Conservation (phyloP, 2,888 invertebrate genomes). For the Galeruca laticollis region DNA sequence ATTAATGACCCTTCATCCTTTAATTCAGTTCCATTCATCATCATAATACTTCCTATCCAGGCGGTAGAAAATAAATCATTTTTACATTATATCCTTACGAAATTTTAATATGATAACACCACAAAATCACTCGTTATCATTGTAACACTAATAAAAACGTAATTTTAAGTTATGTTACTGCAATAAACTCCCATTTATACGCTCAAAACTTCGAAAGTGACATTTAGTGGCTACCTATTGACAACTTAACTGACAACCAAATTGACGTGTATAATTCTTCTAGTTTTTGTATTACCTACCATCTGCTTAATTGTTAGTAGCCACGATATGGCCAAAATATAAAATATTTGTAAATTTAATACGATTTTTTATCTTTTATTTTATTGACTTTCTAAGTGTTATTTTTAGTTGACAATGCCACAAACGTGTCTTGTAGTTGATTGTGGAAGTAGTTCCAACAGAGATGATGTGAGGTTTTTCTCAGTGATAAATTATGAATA, state of each 20-base stretch:
- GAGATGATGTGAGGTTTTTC: no score
- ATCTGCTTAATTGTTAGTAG: not conserved
- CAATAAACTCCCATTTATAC: slow-evolving; percentile 20
- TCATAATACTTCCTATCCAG: slow-evolving; percentile 62
- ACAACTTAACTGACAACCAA: not conserved
- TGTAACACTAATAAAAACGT: not conserved
- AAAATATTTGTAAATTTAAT: no score
- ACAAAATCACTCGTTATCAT: slow-evolving; percentile 14
- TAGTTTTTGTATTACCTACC: not conserved
- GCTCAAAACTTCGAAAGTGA: slow-evolving; percentile 21
- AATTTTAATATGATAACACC: slow-evolving; percentile 3
- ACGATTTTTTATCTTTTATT: no score
- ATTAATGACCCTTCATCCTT: slow-evolving; percentile 71
- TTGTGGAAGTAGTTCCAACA: no score
- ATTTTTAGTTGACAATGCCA: no score
- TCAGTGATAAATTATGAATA: no score
- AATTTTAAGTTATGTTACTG: slow-evolving; percentile 6
- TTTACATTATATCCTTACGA: slow-evolving; percentile 25
- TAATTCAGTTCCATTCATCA: slow-evolving; percentile 74
- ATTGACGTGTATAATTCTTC: slow-evolving; percentile 1
- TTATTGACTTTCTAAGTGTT: no score
- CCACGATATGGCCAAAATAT: not conserved
- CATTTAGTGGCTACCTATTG: not conserved
- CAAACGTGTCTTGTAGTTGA: no score
- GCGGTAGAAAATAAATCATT: slow-evolving; percentile 59